Conservation (phyloP, 2,888 invertebrate species). For the Druceiella hillmani region DNA sequence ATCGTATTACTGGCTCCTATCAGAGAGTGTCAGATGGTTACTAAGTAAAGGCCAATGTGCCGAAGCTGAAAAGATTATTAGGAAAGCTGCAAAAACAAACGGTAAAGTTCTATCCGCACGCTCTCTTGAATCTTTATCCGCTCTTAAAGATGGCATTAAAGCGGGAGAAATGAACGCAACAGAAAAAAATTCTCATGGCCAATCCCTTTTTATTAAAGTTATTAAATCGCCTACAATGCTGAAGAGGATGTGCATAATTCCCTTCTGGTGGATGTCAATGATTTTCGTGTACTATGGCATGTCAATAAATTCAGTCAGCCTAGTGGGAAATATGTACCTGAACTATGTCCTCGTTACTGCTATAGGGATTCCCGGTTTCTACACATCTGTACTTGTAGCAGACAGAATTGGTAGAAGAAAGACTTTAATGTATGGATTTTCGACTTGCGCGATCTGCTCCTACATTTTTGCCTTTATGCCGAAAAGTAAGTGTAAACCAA, state of each 20-base stretch:
- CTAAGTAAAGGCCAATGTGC: constrained; percentile 59
- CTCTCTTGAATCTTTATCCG: constrained; percentile 36
- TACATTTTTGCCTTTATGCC: constrained; percentile 49
- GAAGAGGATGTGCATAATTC: constrained; percentile 59
- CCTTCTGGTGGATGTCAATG: constrained; percentile 74
- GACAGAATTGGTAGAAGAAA: constrained; percentile 54
- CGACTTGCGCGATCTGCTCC: constrained; percentile 47
- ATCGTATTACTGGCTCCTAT: constrained; percentile 60
- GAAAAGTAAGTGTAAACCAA: too few relatives aligned
- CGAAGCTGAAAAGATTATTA: constrained; percentile 55
- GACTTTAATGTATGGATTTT: constrained; percentile 37
- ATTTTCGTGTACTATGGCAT: constrained; percentile 76
- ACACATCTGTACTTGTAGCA: constrained; percentile 56
- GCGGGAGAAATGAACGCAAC: constrained; percentile 23
- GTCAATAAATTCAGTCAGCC: constrained; percentile 67
- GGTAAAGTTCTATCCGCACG: constrained; percentile 46
- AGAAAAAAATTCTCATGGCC: constrained; percentile 10
- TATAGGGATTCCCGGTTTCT: constrained; percentile 68
- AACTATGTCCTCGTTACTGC: constrained; percentile 64
- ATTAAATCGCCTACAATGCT: constrained; percentile 50
- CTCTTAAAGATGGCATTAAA: constrained; percentile 15
- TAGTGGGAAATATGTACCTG: constrained; percentile 69
- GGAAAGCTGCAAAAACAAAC: constrained; percentile 57
- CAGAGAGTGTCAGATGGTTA: constrained; percentile 73
- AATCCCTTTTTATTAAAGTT: constrained; percentile 36